Base-by-base conservation (phyloP, 2,888 invertebrate genomes). In the Aphodius granarius region DNA sequence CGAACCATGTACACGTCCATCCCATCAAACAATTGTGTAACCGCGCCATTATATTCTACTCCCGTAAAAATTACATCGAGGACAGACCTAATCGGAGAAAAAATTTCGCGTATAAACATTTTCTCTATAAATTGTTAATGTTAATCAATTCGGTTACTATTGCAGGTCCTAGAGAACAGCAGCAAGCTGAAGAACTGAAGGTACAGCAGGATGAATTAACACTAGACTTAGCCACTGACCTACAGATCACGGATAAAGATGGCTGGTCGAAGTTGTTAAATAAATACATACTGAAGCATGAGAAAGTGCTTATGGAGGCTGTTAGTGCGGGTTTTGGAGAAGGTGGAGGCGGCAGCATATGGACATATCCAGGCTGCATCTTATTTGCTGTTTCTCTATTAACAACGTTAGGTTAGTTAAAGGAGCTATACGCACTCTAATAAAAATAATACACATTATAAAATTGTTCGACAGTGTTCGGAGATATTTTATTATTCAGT, bases 331-430 rank as follows among this genome's bases (percentile, higher is more conserved):
- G 90, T 3, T 90, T 89, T 79, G 90, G 89, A 0, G 90, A 89
- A 81, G 89, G 89, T 6, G 88, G 88, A 0, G 68, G 68, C 1
- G 93, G 92, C 0, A 89, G 88, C 76, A 91, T 92, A 77, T 93
- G 93, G 93, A 90, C 92, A 19, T 89, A 92, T 79, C 89, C 92
- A 0, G 93, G 93, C 15, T 92, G 92, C 64, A 88, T 93, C 71
- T 87, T 94, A 19, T 93, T 93, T 82, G 89, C 91, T 6, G 88
- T 93, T 63, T 92, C 92, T n/a, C 88, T 93, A 9, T 89, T 93
- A 84, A 93, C 93, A 0, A 92, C 93, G 62, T 86, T 93, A 74
- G 93, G 93, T 93, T 83, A 83, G 81, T 43, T n/a, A n/a, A n/a
- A n/a, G n/a, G n/a, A n/a, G n/a, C n/a, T n/a, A n/a, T n/a, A n/a